Evolutionary conservation across 2,113 vertebrate species (phyloP), one percentile per base, ranked within the genome.

Genomic region (Pygoscelis antarcticus): DNA sequence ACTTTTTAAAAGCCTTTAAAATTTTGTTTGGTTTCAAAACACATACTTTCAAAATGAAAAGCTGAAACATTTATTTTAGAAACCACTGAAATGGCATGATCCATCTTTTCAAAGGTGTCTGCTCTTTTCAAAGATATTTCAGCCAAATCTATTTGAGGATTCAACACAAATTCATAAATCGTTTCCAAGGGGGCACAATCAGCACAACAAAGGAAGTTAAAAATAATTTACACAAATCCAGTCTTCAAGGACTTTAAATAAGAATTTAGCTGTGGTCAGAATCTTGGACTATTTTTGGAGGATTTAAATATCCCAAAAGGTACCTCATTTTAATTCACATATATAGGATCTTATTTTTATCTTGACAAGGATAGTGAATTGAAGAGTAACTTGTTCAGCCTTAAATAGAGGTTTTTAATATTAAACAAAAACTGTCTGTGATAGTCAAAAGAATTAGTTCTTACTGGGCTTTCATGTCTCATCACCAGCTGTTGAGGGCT

Each of bases 241-340:
- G 69, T 44, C 69, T 95, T 96, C 75, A 89, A 85, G 91, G 86
- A 92, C 80, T 96, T 82, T 88, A 97, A 96, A 87, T 90, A 97
- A 94, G 80, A 96, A 97, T 96, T 87, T 85, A 96, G 51, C 87
- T 91, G 85, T 95, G 93, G 93, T 95, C 89, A 94, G 88, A 80
- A 80, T 30, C 51, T 57, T 84, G 58, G 87, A 75, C 54, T 97
- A 96, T 91, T 97, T 98, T 94, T 93, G 80, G 83, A 94, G 26
- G 40, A 89, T 95, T 79, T 91, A 95, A 97, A 97, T 96, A 96
- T 61, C 36, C 16, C 16, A 6, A 75, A 65, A 83, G 32, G 42
- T 71, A 14, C 19, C 19, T 77, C 8, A 81, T 92, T 87, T 83
- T 81, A 81, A 68, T 68, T 55, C 23, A 68, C 8, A 66, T 27